Percentiles rank a stretch among this genome's conserved stretches.
phyloP scores from a whole-genome alignment of 2,888 invertebrate species.

The Phengaris arion region DNA sequence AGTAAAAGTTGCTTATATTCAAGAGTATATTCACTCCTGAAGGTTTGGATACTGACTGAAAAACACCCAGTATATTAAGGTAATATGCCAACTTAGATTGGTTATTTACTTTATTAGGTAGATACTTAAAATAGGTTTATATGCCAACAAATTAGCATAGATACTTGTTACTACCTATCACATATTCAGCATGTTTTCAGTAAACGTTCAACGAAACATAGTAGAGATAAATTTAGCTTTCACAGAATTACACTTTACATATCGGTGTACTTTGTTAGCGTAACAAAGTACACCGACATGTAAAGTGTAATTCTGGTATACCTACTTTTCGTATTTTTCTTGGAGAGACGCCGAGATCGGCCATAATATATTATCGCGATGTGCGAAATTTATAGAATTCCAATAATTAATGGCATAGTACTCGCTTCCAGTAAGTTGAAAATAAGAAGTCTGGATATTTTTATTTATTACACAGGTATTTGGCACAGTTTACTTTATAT shows the following conservation, averaged over 20 bases:
- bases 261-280: too few relatives aligned
- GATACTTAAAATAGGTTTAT: too few relatives aligned
- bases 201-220: background rate
- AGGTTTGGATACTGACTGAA: too few relatives aligned
- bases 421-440: background rate
- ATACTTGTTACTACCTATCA: too few relatives aligned
- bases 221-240: background rate
- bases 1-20: too few relatives aligned
- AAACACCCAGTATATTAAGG: too few relatives aligned
- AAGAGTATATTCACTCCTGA: too few relatives aligned
- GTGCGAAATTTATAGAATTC: constrained; percentile 29
- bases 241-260: too few relatives aligned
- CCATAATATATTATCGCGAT: constrained; percentile 32
- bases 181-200: background rate
- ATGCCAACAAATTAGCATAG: too few relatives aligned
- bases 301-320: background rate
- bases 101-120: too few relatives aligned
- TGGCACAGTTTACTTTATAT: background rate
- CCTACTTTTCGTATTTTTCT: constrained; percentile 40
- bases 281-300: background rate
- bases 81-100: too few relatives aligned
- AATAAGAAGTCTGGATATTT: constrained; percentile 13
- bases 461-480: background rate
- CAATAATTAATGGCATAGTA: constrained; percentile 19
- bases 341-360: constrained; percentile 45